phyloP scores from a whole-genome alignment of 1,140 invertebrate genomes.

The Scaptomyza graminum region DNA sequence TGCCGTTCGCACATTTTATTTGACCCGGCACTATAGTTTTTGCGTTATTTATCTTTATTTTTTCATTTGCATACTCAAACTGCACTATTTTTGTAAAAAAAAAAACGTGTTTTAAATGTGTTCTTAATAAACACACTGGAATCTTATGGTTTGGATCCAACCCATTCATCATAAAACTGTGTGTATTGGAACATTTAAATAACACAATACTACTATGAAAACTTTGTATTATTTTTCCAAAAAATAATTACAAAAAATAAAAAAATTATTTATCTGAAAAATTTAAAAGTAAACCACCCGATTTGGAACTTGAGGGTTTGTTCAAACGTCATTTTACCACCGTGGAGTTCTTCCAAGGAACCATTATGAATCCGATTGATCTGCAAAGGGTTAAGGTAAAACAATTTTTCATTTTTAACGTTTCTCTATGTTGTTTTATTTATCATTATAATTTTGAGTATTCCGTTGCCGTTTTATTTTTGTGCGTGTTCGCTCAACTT shows the following conservation, averaged over 20 bases:
- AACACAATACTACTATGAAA: conserved; percentile 65
- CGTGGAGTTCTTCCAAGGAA: conserved; percentile 99
- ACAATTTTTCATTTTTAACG: conserved; percentile 83
- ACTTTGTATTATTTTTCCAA: conserved; percentile 73
- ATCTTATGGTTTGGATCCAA: conserved; percentile 64
- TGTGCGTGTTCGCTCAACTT: conserved; percentile 45
- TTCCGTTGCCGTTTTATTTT: conserved; percentile 54
- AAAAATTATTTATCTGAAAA: conserved; percentile 47
- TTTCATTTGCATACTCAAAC: conserved; percentile 65
- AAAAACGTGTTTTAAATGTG: conserved; percentile 59
- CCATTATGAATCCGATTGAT: conserved; percentile 99
- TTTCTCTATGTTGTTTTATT: conserved; percentile 71
- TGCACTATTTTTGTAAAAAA: conserved; percentile 53
- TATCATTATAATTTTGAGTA: conserved; percentile 35
- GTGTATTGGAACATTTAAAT: conserved; percentile 65
- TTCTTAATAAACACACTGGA: conserved; percentile 38
- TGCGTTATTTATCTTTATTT: conserved; percentile 39
- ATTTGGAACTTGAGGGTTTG: conserved; percentile 99
- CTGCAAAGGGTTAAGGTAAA: conserved; percentile 99
- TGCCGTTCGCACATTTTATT: conserved; percentile 20
- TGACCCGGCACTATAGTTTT: conserved; percentile 43
- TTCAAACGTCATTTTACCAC: conserved; percentile 99
- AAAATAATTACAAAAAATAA: conserved; percentile 42
- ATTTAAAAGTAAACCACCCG: conserved; percentile 92
- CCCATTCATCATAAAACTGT: conserved; percentile 55